Conservation (phyloP, 2,888 invertebrate genomes). For the Ametastegia equiseti region DNA sequence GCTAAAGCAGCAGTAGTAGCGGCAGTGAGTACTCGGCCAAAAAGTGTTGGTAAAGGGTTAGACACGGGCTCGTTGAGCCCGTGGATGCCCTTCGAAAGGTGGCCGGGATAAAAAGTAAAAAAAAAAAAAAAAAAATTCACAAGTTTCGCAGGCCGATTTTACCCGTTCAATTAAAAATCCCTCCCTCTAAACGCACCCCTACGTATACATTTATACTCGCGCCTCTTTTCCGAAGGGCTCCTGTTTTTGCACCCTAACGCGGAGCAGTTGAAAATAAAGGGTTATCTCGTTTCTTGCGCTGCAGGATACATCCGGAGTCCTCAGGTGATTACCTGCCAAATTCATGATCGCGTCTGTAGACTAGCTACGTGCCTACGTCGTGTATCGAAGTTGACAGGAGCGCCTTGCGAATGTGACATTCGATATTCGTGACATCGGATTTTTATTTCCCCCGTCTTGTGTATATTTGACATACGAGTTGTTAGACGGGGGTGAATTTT, state of each 20-base stretch:
- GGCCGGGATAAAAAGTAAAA: background rate
- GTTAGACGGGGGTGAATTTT: background rate
- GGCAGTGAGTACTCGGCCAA: conserved; percentile 16
- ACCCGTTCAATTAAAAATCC: conserved; percentile 36
- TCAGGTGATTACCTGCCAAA: background rate
- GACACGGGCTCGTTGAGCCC: background rate
- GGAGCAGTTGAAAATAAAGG: conserved; percentile 15
- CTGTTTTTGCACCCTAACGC: background rate
- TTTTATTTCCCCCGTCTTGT: background rate
- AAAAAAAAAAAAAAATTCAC: too few relatives aligned
- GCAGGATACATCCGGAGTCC: background rate
- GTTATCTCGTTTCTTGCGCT: background rate
- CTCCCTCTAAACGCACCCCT: too few relatives aligned
- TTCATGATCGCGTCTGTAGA: background rate
- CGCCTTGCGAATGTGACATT: background rate
- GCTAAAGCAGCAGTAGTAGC: too few relatives aligned
- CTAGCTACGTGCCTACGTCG: background rate
- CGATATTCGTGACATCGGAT: background rate
- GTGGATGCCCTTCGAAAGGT: background rate
- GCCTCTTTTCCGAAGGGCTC: conserved; percentile 32
- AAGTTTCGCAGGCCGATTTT: conserved; percentile 1
- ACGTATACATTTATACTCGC: background rate
- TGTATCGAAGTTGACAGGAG: background rate
- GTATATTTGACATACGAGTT: background rate
- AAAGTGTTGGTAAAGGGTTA: conserved; percentile 32